These are phyloP conservation scores for Drosophila parthenogenetica DNA, from an alignment of 2,888 invertebrate genomes.

Conservation along the genomic window DNA sequence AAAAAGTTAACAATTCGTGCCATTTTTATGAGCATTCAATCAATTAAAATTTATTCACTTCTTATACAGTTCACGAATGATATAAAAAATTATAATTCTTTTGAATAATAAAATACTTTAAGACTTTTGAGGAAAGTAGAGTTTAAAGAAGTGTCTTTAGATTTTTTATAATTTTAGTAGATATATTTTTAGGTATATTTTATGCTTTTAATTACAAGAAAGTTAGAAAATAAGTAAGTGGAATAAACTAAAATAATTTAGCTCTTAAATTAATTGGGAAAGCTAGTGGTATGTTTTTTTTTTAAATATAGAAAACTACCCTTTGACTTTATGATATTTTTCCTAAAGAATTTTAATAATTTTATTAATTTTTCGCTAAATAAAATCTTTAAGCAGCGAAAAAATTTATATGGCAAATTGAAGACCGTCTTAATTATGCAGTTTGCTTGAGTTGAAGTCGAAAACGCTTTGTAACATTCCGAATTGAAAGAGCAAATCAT, in stretches of 20 bases:
- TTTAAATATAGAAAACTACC: no score
- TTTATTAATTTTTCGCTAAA: no score
- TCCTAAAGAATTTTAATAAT: no score
- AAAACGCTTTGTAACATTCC: slow-evolving; percentile 5
- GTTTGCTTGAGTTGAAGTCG: not conserved
- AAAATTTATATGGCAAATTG: slow-evolving; percentile 7
- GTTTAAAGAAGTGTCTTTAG: not conserved
- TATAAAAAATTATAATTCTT: not conserved
- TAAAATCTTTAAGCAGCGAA: not conserved
- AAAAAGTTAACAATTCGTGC: slow-evolving; percentile 33
- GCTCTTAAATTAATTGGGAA: no score
- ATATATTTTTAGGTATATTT: no score
- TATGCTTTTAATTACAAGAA: no score
- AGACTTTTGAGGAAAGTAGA: not conserved
- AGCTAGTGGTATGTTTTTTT: no score
- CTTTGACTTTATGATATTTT: no score
- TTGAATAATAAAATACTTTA: slow-evolving; percentile 1
- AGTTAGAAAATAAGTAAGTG: no score
- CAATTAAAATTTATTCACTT: slow-evolving; percentile 46
- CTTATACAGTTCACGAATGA: slow-evolving; percentile 13
- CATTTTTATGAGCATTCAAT: slow-evolving; percentile 31
- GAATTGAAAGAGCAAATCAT: slow-evolving; percentile 62
- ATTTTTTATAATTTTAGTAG: not conserved
- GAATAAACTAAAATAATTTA: no score
- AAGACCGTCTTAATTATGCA: slow-evolving; percentile 42